Base-by-base conservation (phyloP, 2,797 vertebrate species). In the Poecilia wingei region DNA sequence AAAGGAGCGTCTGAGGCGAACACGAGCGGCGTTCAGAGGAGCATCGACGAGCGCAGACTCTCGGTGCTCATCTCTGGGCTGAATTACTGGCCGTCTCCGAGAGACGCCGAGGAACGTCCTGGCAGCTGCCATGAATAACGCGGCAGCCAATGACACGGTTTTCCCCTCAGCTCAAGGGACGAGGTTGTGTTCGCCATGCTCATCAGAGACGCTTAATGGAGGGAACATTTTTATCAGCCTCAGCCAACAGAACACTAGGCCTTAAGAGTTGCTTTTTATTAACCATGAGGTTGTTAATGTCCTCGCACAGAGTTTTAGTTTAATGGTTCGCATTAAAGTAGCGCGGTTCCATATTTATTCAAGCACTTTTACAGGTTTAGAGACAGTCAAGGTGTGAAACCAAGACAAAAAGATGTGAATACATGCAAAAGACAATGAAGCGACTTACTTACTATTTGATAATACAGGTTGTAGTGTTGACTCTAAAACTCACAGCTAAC, bases 211-310 rank as follows among this genome's bases (percentile, higher is more conserved):
- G 33, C 76, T 83, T 82, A 82, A 84, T 85, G 87, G 84, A 83
- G 47, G 81, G 69, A 77, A 86, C 3, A 76, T 84, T 76, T 80
- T 74, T 85, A 72, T 79, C 86, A 61, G 61, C 71, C 28, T 6
- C 9, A 78, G 75, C 82, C 87, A 86, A 79, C 78, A 73, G 80
- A 22, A 61, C 87, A 69, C 76, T 82, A 49, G 41, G 70, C 77
- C 89, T 89, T 87, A 90, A 76, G 82, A 79, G 87, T 36, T 25
- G 49, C 55, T 86, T 82, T 75, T 81, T 86, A 84, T 80, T 55
- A 84, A 91, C 18, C 79, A 39, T 77, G 13, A 68, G 71, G 78
- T 57, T 77, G 82, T 92, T 84, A 71, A 88, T 78, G 76, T 80
- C 55, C 46, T 36, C 2, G n/a, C 36, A 78, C 76, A 78, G 57